Evolutionary conservation across 2,888 invertebrate genomes (phyloP).

Genomic region (Neoascia interrupta): DNA sequence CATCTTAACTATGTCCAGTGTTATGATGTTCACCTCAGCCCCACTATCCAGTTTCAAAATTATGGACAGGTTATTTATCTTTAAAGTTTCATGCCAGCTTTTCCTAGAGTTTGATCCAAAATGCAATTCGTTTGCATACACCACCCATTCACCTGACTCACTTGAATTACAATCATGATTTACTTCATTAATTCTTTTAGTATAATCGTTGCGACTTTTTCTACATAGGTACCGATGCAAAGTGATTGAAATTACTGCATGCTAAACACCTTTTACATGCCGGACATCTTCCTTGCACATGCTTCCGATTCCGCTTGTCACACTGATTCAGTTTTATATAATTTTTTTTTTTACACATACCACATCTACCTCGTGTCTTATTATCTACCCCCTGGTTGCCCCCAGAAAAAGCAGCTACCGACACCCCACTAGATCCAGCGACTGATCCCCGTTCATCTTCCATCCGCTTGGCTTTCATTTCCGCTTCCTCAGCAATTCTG

Average conservation of each 20-base stretch:
- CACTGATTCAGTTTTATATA: not conserved
- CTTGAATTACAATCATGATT: conserved; percentile 24
- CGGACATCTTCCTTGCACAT: conserved; percentile 17
- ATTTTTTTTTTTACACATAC: not conserved
- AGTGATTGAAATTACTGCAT: conserved; percentile 9
- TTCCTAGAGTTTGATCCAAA: conserved; percentile 3
- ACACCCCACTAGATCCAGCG: no score
- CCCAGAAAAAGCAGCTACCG: not conserved
- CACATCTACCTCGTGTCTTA: not conserved
- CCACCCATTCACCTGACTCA: conserved; percentile 16
- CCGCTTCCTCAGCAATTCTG: conserved; percentile 15
- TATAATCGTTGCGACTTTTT: no score
- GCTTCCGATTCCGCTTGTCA: conserved; percentile 9
- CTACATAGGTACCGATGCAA: no score
- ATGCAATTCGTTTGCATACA: conserved; percentile 24
- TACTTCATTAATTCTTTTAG: conserved; percentile 18
- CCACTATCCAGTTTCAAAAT: conserved; percentile 26
- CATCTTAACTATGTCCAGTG: conserved; percentile 10
- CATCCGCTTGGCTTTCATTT: conserved; percentile 6
- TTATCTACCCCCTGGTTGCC: not conserved
- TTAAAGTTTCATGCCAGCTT: conserved; percentile 24
- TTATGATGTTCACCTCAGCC: conserved; percentile 17
- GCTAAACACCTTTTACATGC: conserved; percentile 29
- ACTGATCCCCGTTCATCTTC: conserved; percentile 7
- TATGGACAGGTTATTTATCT: conserved; percentile 19